Evolutionary conservation across 2,888 invertebrate species (phyloP), one percentile per base, ranked within the genome.

Genomic region (Cosmopolites sordidus): DNA sequence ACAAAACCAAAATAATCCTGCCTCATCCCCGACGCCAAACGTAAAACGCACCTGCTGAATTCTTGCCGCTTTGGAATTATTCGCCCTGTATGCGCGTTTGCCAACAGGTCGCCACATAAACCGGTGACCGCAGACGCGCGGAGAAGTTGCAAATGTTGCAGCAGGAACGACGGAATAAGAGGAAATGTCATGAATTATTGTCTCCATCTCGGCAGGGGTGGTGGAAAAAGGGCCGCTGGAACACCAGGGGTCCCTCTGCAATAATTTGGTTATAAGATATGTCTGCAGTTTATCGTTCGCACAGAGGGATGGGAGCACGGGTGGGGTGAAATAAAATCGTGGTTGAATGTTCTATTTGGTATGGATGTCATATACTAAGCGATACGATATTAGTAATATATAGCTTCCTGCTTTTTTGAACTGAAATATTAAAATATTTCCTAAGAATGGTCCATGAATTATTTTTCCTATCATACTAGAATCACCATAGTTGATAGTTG

Each of bases 221-320:
- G 43, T 40, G 50, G 45, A 18, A 41, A 40, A 17, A 45, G 54
- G 51, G 50, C 15, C 30, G 44, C 1, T 12, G 30, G 29, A 14
- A 18, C 9, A 6, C 41, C n/a, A 17, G 15, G 48, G 42, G 43
- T 18, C 17, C 37, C 18, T 40, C 30, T 29, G 43, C 33, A 43
- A 50, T 59, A 62, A 62, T 58, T 62, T 58, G 56, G 58, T 62
- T 62, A 62, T 59, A 58, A 58, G 59, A 60, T 58, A 60, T 61
- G 53, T 61, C 52, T 56, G 58, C 56, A 54, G 56, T 30, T 37
- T 44, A 44, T 17, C 37, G 37, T 33, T 33, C 11, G 37, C n/a
- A 18, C n/a, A 33, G 37, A 12, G n/a, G n/a, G n/a, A n/a, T n/a
- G n/a, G n/a, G n/a, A n/a, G n/a, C n/a, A n/a, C n/a, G n/a, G n/a